Conservation (phyloP, 1,140 invertebrate species). For the Oryctes rhinoceros region DNA sequence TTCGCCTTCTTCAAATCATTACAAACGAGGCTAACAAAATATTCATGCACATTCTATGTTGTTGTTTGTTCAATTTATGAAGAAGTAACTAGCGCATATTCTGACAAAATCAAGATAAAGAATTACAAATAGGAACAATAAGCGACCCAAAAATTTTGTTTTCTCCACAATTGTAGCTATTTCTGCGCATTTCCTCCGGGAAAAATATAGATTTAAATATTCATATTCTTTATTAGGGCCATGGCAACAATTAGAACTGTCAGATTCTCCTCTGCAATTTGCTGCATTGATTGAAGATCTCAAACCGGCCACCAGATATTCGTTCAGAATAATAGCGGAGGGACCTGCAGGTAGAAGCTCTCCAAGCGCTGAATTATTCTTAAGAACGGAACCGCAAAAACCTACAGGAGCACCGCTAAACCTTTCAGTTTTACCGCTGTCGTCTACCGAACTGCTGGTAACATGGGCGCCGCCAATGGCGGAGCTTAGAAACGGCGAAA, state of each 20-base stretch:
- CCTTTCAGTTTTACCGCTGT: slow-evolving; percentile 72
- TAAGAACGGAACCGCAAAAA: slow-evolving; percentile 79
- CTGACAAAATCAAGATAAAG: too few species aligned
- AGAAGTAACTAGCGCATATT: too few species aligned
- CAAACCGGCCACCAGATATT: slow-evolving; percentile 80
- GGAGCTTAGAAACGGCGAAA: slow-evolving; percentile 76
- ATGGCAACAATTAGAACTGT: slow-evolving; percentile 74
- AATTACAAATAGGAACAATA: too few species aligned
- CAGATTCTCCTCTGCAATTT: slow-evolving; percentile 68
- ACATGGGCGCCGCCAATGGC: slow-evolving; percentile 77
- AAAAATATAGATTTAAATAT: background rate
- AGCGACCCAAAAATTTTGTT: too few species aligned
- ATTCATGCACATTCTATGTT: too few species aligned
- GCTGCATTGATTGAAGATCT: slow-evolving; percentile 74
- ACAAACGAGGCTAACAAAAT: too few species aligned
- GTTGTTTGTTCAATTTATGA: too few species aligned
- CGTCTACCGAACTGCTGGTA: slow-evolving; percentile 79
- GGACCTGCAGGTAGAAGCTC: slow-evolving; percentile 77
- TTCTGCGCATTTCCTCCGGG: too few species aligned
- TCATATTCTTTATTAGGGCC: slow-evolving; percentile 57
- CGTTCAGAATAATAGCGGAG: slow-evolving; percentile 78
- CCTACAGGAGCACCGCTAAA: slow-evolving; percentile 79
- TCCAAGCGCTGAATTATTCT: slow-evolving; percentile 73
- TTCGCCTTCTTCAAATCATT: too few species aligned
- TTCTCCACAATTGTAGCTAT: too few species aligned